Base-by-base conservation (phyloP, 2,113 vertebrate species). In the Ameiurus melas region DNA sequence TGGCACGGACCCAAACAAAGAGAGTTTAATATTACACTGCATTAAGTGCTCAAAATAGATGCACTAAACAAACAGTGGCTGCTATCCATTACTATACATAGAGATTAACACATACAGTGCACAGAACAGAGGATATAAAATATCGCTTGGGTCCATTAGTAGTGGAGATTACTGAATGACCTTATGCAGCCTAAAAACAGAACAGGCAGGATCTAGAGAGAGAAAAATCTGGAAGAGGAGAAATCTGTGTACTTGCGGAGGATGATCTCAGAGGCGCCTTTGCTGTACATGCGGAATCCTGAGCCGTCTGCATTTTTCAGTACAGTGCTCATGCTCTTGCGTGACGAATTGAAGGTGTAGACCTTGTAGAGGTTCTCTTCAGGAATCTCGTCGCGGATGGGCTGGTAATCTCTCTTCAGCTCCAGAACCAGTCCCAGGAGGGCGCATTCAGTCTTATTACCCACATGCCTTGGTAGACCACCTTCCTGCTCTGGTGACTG, bases 291-390 rank as follows among this genome's bases (percentile, higher is more conserved):
- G 91, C 97, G 96, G 94, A 95, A 99, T 84, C 97, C 93, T 0
- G 89, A 68, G 0, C 97, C 96, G 0, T 91, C 91, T 0, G 95
- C 30, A 4, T 93, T 98, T 93, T 94, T 93, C n/a, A 99, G 92
- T 86, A 99, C 97, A 0, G 98, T 99, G 94, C 98, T 99, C 98
- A 99, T 99, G 92, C 98, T 99, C 86, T 99, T 99, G 91, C 98
- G 97, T 62, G 96, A 96, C 0, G 98, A 99, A 94, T 99, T 99
- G 95, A 99, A 99, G 86, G 98, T 99, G 93, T 99, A 99, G 71
- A 99, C 97, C 90, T 99, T 99, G 95, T 97, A 97, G 64, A 99
- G 94, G 80, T 96, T 97, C 93, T 99, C 97, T 90, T 99, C 98
- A 0, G 98, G 98, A 88, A 99, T 90, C 94, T 99, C 98, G 0